A percentile compares a stretch with the other conserved stretches of the same genome.
phyloP scores from a whole-genome alignment of 92 coral and sea anemone genomes.

The Ricordea florida region DNA sequence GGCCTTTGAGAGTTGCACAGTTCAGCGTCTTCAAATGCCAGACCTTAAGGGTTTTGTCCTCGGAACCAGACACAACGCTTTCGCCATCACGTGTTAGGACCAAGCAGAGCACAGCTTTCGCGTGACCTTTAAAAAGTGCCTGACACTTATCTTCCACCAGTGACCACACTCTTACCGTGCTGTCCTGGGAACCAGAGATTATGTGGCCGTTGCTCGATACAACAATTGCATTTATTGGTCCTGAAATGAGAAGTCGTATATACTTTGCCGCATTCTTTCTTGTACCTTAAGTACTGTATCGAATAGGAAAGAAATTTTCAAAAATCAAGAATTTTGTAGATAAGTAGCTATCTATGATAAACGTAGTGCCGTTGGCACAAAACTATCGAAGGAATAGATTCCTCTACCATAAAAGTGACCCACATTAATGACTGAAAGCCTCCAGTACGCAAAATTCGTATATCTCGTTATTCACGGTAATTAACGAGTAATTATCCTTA shows the following conservation, averaged over 20 bases:
- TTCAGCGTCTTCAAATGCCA: constrained; percentile 81
- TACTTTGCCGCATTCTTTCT: background rate
- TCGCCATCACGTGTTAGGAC: constrained; percentile 57
- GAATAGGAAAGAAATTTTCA: too few relatives aligned
- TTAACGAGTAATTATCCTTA: background rate
- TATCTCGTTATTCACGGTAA: too few relatives aligned
- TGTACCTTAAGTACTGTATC: too few relatives aligned
- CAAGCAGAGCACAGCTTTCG: constrained; percentile 73
- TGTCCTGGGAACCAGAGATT: constrained; percentile 70
- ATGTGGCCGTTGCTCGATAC: constrained; percentile 33
- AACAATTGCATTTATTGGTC: constrained; percentile 59
- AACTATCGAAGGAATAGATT: too few relatives aligned
- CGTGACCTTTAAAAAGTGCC: constrained; percentile 62
- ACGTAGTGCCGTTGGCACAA: too few relatives aligned
- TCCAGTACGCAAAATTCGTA: too few relatives aligned
- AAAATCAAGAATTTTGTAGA: too few relatives aligned
- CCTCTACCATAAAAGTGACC: too few relatives aligned
- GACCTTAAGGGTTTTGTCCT: constrained; percentile 69
- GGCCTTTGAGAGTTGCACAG: constrained; percentile 86
- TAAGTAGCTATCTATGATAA: too few relatives aligned
- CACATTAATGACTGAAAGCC: too few relatives aligned
- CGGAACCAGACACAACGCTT: constrained; percentile 78
- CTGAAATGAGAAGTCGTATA: constrained; percentile 6
- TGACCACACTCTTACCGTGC: constrained; percentile 68
- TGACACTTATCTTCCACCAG: constrained; percentile 50